Evolutionary conservation across 2,797 vertebrate genomes (phyloP).

Genomic region (Tadarida brasiliensis): DNA sequence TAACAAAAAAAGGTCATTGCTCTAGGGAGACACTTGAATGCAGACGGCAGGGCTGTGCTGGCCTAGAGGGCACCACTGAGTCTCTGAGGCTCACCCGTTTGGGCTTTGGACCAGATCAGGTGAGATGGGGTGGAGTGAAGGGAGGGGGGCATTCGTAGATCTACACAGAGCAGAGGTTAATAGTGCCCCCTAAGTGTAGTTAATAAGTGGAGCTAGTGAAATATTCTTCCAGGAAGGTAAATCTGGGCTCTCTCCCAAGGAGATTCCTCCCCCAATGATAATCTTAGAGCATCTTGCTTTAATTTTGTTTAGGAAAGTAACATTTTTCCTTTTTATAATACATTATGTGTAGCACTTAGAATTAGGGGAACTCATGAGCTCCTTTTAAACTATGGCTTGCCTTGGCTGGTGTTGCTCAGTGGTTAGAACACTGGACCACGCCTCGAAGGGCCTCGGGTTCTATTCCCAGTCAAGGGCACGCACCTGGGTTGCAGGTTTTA

Average conservation of each 20-base stretch:
- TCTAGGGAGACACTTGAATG: not conserved
- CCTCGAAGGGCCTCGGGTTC: no score
- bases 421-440: no score
- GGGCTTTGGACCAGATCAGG: not conserved
- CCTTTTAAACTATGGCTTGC: slow-evolving; percentile 23
- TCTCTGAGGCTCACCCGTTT: not conserved
- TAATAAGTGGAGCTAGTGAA: not conserved
- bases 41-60: not conserved
- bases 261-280: not conserved
- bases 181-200: not conserved
- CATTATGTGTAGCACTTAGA: not conserved
- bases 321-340: not conserved
- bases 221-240: not conserved
- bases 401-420: no score
- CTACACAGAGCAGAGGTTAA: not conserved
- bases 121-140: not conserved
- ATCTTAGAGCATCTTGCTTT: slow-evolving; percentile 16
- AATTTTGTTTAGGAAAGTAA: not conserved
- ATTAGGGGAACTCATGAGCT: not conserved
- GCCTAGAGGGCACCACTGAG: not conserved
- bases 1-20: not conserved
- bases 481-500: no score
- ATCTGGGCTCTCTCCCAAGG: not conserved
- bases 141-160: not conserved
- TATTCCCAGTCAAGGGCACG: no score